Base-by-base conservation (phyloP, 2,113 vertebrate genomes). In the Nothobranchius kuhntae region DNA sequence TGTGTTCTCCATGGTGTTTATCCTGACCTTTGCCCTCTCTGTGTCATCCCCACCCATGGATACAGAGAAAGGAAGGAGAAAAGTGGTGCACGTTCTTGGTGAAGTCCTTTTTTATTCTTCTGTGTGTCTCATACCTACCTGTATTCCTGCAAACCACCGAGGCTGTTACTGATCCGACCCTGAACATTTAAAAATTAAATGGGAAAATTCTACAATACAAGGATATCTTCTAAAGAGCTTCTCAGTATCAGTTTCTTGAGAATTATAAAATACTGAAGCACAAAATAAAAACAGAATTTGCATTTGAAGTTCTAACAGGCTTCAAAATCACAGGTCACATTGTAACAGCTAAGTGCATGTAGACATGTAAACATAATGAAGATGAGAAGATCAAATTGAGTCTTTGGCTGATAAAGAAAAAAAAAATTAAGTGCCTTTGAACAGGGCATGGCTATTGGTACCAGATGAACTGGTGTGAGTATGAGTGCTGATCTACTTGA, bases 11-110 rank as follows among this genome's bases (percentile, higher is more conserved):
- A 36, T 78, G 57, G 54, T 65, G 36, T 72, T 82, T 6, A 40
- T 87, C 73, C 59, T 86, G 77, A 80, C 73, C 45, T 92, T 90
- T n/a, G 30, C 84, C 21, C 14, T 91, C 3, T n/a, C 85, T 3
- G 71, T 78, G 9, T 70, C 50, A 2, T 48, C 85, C 0, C 71
- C 71, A 1, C 17, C 52, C 3, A 75, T 68, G 13, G 90, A 61
- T 56, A 67, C 53, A 47, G 77, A 91, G 35, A 92, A 92, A n/a
- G 94, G 93, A 48, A 85, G 91, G 59, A 97, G 94, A 75, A 96
- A 94, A 81, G 94, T 96, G 53, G 95, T 98, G 5, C 96, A 98
- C 0, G 96, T 98, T 45, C 92, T 96, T 2, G 96, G 96, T 98
- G 89, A 92, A 94, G 69, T 36, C 9, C 11, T 21, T 15, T 40